Base-by-base conservation (phyloP, 2,113 vertebrate species). In the Cyrtonyx montezumae region DNA sequence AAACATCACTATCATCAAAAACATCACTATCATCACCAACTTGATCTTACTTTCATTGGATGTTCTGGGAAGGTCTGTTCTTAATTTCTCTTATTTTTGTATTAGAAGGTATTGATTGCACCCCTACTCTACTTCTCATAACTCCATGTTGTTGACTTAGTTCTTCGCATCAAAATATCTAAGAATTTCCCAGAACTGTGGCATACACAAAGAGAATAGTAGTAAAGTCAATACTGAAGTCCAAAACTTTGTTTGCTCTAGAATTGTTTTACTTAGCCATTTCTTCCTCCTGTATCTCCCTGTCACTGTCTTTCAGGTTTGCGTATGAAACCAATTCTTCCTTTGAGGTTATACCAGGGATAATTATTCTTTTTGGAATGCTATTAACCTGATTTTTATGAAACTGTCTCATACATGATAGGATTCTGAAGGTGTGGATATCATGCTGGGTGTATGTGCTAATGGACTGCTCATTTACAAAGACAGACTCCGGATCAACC, bases 361-460 rank as follows among this genome's bases (percentile, higher is more conserved):
- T 51, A 74, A 77, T 53, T 69, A 42, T 59, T 79, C 77, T 8
- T n/a, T 53, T 88, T 75, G 40, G 23, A 66, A 36, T 62, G 55
- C 84, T 82, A 19, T 25, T 36, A 71, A 80, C 84, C 23, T 84
- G 42, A 26, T 73, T 65, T 75, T 86, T 77, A 36, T 79, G 46
- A 30, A 83, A 81, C 84, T 95, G 4, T 96, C 32, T 94, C 42
- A 28, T 78, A 42, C 13, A 9, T 85, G 81, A 23, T 94, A 99
- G 99, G 99, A 99, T 95, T 99, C 99, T 5, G 99, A 99, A 97
- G 99, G 98, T 3, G 99, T 99, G 97, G 99, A 99, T 97, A 99
- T 99, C 98, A 99, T 99, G 98, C 94, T 99, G 58, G 99, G 99
- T 3, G 99, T 99, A 45, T 99, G 99, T 89, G 98, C 99, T 91